Evolutionary conservation across 2,797 vertebrate species (phyloP).

Genomic region (Paguma larvata): DNA sequence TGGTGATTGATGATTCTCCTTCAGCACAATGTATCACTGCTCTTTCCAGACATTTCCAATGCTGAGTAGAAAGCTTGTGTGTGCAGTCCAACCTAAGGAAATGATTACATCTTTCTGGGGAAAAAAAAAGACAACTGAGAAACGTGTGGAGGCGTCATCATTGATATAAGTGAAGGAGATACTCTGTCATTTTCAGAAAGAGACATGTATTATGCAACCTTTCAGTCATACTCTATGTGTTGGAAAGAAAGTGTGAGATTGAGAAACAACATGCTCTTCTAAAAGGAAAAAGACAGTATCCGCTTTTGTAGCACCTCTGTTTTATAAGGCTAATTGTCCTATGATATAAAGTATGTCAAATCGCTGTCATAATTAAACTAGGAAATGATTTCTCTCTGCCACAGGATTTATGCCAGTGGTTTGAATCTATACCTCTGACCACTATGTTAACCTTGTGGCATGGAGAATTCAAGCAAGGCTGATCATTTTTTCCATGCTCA

Average conservation of each 20-base stretch:
- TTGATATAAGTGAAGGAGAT: background rate
- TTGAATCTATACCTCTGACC: background rate
- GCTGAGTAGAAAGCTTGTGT: slow-evolving; percentile 10
- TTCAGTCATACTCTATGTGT: background rate
- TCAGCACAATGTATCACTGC: slow-evolving; percentile 11
- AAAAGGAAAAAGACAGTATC: background rate
- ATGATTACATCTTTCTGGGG: background rate
- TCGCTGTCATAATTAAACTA: background rate
- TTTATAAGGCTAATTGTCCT: background rate
- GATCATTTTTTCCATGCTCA: background rate
- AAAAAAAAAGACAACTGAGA: background rate
- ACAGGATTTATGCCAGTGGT: background rate
- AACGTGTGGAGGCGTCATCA: background rate
- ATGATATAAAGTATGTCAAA: background rate
- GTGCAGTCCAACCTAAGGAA: background rate
- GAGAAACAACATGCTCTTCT: slow-evolving; percentile 1
- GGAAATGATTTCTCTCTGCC: background rate
- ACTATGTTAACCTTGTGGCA: background rate
- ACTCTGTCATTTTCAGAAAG: background rate
- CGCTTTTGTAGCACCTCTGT: background rate
- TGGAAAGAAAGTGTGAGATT: background rate
- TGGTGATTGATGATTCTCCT: slow-evolving; percentile 15
- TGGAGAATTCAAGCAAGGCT: background rate
- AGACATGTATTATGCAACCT: background rate
- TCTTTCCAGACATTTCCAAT: slow-evolving; percentile 13